Evolutionary conservation across 2,888 invertebrate genomes (phyloP), one percentile per base, ranked within the genome.

Genomic region (Ganaspis brasiliensis): DNA sequence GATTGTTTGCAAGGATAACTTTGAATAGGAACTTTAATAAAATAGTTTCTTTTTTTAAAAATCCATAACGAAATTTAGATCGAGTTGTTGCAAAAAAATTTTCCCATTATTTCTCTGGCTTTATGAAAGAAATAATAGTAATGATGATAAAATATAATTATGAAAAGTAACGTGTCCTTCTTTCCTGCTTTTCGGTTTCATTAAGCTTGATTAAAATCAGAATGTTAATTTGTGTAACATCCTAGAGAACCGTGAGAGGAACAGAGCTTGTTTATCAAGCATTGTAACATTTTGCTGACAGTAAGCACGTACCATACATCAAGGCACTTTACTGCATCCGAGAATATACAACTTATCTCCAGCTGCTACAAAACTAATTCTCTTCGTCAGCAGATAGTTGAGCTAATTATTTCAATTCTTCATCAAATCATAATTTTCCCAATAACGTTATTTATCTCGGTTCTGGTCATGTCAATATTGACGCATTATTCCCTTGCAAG

Each of bases 241-340:
- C 5, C 37, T 19, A 37, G 14, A 40, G 21, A 63, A 21, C 6
- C 5, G 16, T 19, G 21, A 19, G 37, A 19, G 35, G 6, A 26
- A 4, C 31, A 8, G 6, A 57, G 57, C 26, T 24, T 26, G n/a
- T 16, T 35, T 21, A 63, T 19, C 24, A 14, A 63, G 40, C 63
- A 63, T 40, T 12, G 63, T 21, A 63, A 37, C 21, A 63, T 63
- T 63, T 63, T 40, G 40, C 63, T 24, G 63, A 63, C 37, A 37
- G 14, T 37, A 40, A 35, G 37, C 63, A n/a, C 37, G 37, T 37
- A n/a, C 37, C 21, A 40, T 63, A 63, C 14, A 63, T 63, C 63
- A 63, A 63, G 14, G 37, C 37, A 63, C 40, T 63, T 63, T 63
- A 63, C 14, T 24, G 35, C 63, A 63, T 24, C 24, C 40, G 40